phyloP scores from a whole-genome alignment of 2,113 vertebrate genomes.

The Lamprologus lemairii region DNA sequence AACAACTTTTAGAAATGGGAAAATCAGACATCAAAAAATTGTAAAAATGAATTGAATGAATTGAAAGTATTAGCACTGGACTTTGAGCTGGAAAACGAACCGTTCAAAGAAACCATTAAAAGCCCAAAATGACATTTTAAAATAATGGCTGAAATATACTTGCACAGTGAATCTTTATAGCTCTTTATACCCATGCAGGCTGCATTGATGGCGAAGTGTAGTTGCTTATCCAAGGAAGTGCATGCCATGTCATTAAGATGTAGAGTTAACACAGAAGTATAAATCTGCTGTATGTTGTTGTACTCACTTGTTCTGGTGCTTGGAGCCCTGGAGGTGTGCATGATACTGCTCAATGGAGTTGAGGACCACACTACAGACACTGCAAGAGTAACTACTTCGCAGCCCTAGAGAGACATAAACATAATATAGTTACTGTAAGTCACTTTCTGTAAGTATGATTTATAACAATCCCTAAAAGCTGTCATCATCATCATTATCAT shows the following conservation, averaged over 20 bases:
- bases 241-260: background rate
- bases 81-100: background rate
- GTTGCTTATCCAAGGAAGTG: background rate
- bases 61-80: background rate
- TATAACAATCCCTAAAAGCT: background rate
- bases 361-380: constrained; percentile 73
- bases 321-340: constrained; percentile 78
- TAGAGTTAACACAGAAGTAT: background rate
- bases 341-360: constrained; percentile 81
- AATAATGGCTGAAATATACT: background rate
- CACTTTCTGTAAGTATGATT: background rate
- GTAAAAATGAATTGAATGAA: background rate
- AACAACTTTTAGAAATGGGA: background rate
- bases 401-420: constrained; percentile 53
- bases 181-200: background rate
- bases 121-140: background rate
- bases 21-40: background rate
- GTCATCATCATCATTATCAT: background rate
- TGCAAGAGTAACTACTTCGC: constrained; percentile 76
- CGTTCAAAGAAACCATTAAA: background rate
- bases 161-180: background rate
- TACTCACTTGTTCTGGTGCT: constrained; percentile 81
- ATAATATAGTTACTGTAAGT: background rate
- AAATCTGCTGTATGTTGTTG: background rate
- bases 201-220: background rate